Conservation (phyloP, 2,113 vertebrate genomes). For the Laticauda colubrina region DNA sequence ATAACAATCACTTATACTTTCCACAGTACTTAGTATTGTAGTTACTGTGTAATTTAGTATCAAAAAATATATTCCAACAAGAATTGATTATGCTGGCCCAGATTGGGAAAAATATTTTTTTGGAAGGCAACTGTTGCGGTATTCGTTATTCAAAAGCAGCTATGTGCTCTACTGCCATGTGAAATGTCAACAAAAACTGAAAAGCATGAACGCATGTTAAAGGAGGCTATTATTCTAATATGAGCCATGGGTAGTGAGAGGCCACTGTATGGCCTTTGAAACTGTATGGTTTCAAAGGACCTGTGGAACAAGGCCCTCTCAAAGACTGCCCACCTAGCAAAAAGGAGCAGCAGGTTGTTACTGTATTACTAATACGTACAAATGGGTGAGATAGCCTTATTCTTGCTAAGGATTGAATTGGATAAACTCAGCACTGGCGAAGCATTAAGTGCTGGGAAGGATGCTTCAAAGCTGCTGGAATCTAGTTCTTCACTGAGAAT, state of each 20-base stretch:
- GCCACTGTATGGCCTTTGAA: background rate
- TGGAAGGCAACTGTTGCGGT: background rate
- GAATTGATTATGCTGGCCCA: background rate
- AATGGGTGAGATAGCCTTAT: background rate
- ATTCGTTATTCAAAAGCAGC: background rate
- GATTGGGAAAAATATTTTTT: background rate
- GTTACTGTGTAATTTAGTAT: constrained; percentile 30
- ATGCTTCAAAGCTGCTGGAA: fast-evolving
- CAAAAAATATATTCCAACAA: fast-evolving
- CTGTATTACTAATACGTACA: constrained; percentile 10
- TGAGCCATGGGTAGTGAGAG: background rate
- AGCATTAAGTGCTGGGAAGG: background rate
- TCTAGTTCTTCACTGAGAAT: constrained; percentile 76
- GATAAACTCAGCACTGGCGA: background rate
- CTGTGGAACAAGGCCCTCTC: background rate
- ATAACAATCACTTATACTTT: constrained; percentile 30
- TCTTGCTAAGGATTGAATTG: constrained; percentile 4
- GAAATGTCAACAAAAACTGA: background rate
- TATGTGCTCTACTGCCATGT: background rate
- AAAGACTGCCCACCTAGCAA: background rate
- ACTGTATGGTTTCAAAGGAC: fast-evolving
- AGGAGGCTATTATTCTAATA: background rate
- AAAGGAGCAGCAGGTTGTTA: constrained; percentile 32
- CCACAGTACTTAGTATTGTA: background rate
- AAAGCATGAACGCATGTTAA: background rate